phyloP scores from a whole-genome alignment of 2,797 vertebrate species.

The Anabas testudineus region DNA sequence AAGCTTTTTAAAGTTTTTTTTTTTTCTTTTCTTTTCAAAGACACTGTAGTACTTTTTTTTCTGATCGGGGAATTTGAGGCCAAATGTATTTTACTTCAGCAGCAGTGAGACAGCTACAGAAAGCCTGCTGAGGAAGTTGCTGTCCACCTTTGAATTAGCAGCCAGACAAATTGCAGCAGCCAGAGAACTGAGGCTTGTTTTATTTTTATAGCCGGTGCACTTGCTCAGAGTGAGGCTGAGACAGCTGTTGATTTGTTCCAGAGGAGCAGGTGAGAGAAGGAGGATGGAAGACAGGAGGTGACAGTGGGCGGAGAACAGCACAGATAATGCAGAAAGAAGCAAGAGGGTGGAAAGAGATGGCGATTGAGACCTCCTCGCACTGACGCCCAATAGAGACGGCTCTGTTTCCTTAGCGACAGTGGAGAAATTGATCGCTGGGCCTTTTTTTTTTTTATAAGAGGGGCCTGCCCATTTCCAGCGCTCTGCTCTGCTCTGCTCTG shows the following conservation, averaged over 20 bases:
- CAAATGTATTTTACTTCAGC: conserved; percentile 12
- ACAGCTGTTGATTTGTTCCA: conserved; percentile 70
- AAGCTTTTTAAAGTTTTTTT: neutral
- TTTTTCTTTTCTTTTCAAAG: conserved; percentile 19
- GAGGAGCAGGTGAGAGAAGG: conserved; percentile 70
- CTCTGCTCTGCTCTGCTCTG: neutral
- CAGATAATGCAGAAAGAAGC: conserved; percentile 41
- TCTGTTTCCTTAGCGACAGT: conserved; percentile 81
- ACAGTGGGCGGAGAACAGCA: neutral
- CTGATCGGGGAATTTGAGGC: conserved; percentile 5
- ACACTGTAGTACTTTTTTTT: no score
- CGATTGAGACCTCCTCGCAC: conserved; percentile 48
- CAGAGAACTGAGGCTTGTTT: conserved; percentile 65
- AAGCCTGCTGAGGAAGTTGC: conserved; percentile 55
- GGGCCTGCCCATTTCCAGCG: no score
- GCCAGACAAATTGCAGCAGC: conserved; percentile 63
- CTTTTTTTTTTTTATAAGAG: conserved; percentile 50
- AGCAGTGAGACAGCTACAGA: conserved; percentile 23
- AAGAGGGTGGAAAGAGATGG: conserved; percentile 38
- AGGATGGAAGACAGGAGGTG: conserved; percentile 46
- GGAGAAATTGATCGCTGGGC: conserved; percentile 69
- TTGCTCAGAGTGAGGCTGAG: conserved; percentile 64
- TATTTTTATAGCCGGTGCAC: conserved; percentile 65
- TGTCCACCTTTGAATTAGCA: conserved; percentile 64
- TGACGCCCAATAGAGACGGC: conserved; percentile 66